Evolutionary conservation across 2,797 vertebrate genomes (phyloP).

Genomic region (Lutra lutra): DNA sequence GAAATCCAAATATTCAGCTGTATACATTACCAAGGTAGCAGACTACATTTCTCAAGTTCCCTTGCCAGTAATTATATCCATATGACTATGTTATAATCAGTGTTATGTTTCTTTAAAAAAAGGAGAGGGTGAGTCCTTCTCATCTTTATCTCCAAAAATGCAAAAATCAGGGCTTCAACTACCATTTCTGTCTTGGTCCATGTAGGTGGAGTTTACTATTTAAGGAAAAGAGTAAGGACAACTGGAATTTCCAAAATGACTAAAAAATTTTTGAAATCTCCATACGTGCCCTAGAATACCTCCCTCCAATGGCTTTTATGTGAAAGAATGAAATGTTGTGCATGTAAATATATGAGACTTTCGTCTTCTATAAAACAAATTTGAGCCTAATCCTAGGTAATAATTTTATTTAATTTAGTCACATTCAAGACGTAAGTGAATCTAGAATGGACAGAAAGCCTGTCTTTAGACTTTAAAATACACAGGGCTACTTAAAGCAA

Average conservation of each 20-base stretch:
- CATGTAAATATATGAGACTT: neutral
- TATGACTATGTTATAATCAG: neutral
- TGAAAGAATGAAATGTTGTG: neutral
- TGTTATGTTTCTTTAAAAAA: neutral
- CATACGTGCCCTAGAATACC: neutral
- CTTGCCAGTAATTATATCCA: neutral
- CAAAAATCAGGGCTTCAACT: neutral
- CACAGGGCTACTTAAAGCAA: neutral
- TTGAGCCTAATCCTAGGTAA: neutral
- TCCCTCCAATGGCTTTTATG: neutral
- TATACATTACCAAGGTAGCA: neutral
- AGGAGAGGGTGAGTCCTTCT: accelerated
- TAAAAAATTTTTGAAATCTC: neutral
- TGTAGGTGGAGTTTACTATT: neutral
- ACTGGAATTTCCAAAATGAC: neutral
- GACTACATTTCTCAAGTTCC: neutral
- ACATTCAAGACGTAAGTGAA: neutral
- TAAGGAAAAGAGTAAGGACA: neutral
- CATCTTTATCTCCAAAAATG: neutral
- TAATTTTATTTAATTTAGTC: neutral
- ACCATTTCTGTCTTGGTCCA: neutral
- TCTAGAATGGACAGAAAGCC: neutral
- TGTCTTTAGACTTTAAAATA: neutral
- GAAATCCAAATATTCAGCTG: neutral
- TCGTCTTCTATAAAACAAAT: neutral